phyloP scores from a whole-genome alignment of 2,888 invertebrate genomes.

The Sarcophaga caerulescens region DNA sequence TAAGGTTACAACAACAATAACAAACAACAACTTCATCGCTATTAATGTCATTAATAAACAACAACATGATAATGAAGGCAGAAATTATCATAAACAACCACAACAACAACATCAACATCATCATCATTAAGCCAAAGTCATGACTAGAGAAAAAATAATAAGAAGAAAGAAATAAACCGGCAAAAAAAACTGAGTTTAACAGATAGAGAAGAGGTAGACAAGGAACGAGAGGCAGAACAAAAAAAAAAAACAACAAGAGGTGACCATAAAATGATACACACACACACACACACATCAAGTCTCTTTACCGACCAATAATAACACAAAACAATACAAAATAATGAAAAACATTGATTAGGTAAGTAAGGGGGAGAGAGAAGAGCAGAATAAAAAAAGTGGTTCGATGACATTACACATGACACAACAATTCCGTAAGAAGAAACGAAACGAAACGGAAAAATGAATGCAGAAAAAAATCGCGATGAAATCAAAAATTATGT shows the following conservation, averaged over 20 bases:
- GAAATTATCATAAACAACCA: constrained; percentile 4
- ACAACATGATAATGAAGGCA: constrained; percentile 42
- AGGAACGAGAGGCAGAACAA: constrained; percentile 34
- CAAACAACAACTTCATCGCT: neutral
- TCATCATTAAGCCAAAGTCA: constrained; percentile 65
- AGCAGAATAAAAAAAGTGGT: constrained; percentile 51
- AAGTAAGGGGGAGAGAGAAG: neutral
- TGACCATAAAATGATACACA: constrained; percentile 1
- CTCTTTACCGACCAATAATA: constrained; percentile 18
- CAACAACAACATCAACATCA: constrained; percentile 42
- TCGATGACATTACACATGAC: constrained; percentile 68
- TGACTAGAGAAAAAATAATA: constrained; percentile 56
- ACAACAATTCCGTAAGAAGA: constrained; percentile 64
- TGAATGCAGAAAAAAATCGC: constrained; percentile 20
- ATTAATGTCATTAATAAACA: neutral
- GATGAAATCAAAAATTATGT: neutral
- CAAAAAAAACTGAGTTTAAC: constrained; percentile 34
- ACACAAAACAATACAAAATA: neutral
- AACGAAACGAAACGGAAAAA: constrained; percentile 35
- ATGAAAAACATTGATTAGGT: constrained; percentile 19
- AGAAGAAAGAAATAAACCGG: constrained; percentile 24
- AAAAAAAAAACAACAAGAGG: constrained; percentile 23
- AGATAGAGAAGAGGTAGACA: constrained; percentile 40
- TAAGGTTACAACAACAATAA: constrained; percentile 19
- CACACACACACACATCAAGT: constrained; percentile 14